Evolutionary conservation across 2,888 invertebrate genomes (phyloP).

Genomic region (Drosophila formosana): DNA sequence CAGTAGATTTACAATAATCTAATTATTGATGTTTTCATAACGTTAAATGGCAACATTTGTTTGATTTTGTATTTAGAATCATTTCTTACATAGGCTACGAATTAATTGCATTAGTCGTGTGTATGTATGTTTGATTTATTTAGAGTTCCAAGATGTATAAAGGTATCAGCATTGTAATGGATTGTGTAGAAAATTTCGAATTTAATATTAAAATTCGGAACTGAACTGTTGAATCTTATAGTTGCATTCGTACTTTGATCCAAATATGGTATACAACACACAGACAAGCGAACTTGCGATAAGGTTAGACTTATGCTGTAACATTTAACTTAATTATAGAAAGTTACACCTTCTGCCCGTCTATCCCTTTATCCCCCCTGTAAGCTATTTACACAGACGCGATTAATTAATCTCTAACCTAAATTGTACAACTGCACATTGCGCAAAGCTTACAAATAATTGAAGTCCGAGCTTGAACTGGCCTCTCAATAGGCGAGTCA

Average conservation of each 20-base stretch:
- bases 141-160: constrained; percentile 1
- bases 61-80: constrained; percentile 27
- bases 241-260: neutral
- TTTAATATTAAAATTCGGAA: constrained; percentile 11
- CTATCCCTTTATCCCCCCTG: constrained; percentile 4
- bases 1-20: constrained; percentile 65
- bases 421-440: constrained; percentile 77
- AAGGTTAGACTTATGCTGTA: constrained; percentile 21
- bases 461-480: constrained; percentile 60
- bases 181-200: constrained; percentile 1
- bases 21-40: constrained; percentile 83
- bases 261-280: constrained; percentile 17
- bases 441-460: constrained; percentile 79
- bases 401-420: constrained; percentile 79
- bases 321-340: constrained; percentile 73
- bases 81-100: constrained; percentile 13
- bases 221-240: neutral
- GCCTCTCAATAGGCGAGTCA: constrained; percentile 72
- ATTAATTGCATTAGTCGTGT: constrained; percentile 32
- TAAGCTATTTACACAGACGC: constrained; percentile 71
- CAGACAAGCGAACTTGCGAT: constrained; percentile 3
- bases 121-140: constrained; percentile 4
- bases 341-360: constrained; percentile 46
- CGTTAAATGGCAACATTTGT: constrained; percentile 60
- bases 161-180: neutral